Conservation (phyloP, 2,113 vertebrate species). For the Peromyscus maniculatus region DNA sequence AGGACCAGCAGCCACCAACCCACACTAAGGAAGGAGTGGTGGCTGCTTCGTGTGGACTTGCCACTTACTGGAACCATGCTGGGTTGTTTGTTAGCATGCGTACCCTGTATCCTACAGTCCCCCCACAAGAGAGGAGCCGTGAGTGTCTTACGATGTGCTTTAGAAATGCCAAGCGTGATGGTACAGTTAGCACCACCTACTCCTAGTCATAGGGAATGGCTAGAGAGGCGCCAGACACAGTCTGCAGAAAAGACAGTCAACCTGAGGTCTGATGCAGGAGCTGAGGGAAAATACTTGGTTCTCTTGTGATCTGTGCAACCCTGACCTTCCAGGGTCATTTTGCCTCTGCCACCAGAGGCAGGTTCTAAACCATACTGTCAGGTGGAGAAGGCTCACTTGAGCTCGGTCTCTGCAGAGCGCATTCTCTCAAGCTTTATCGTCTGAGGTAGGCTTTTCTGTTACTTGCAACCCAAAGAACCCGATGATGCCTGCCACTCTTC, state of each 20-base stretch:
- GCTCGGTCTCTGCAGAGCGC: not conserved
- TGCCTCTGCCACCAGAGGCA: not conserved
- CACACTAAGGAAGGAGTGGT: not conserved
- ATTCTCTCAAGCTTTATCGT: not conserved
- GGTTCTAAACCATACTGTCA: fast-evolving
- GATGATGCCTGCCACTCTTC: not conserved
- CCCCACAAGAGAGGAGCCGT: not conserved
- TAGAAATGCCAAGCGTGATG: not conserved
- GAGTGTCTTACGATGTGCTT: not conserved
- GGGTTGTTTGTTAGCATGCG: not conserved
- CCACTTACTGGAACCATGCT: not conserved
- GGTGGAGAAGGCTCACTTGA: not conserved
- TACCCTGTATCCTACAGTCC: fast-evolving
- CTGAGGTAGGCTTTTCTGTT: not conserved
- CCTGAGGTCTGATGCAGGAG: not conserved
- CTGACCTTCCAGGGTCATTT: no score
- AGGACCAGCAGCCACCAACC: not conserved
- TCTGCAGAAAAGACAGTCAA: not conserved
- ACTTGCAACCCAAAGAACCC: not conserved
- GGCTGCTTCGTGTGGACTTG: not conserved
- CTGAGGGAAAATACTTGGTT: not conserved
- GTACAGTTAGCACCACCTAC: fast-evolving
- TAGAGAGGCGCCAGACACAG: fast-evolving
- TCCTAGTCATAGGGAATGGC: not conserved
- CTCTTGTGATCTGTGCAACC: not conserved